phyloP scores from a whole-genome alignment of 2,797 vertebrate species.

The Amazona finschi region DNA sequence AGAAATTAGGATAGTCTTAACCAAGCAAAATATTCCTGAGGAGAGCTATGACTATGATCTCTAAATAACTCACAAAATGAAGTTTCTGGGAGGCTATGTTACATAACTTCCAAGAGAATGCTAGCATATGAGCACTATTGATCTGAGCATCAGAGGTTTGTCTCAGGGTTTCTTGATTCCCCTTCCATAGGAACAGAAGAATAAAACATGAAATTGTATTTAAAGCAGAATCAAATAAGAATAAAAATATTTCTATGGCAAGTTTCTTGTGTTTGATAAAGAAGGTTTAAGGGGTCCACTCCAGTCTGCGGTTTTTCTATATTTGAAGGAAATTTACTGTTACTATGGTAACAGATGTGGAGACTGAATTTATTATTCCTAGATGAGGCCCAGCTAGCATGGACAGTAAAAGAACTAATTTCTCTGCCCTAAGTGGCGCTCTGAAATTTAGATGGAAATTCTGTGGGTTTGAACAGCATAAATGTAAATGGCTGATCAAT shows the following conservation, averaged over 20 bases:
- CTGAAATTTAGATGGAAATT: neutral
- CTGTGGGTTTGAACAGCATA: neutral
- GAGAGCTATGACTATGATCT: neutral
- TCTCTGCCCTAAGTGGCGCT: neutral
- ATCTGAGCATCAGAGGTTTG: neutral
- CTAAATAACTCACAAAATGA: neutral
- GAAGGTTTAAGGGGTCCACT: neutral
- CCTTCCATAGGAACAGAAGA: neutral
- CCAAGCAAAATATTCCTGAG: neutral
- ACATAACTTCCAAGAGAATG: neutral
- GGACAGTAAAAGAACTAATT: neutral
- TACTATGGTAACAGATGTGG: neutral
- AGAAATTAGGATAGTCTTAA: neutral
- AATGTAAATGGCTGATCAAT: neutral
- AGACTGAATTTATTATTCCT: neutral
- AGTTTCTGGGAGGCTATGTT: neutral
- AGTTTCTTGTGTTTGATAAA: neutral
- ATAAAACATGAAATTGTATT: neutral
- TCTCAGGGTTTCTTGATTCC: neutral
- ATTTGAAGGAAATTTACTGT: conserved; percentile 16
- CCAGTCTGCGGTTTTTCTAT: neutral
- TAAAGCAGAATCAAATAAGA: neutral
- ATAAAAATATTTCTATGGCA: neutral
- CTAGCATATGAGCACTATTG: neutral
- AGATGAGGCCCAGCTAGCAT: neutral